These are phyloP conservation scores for Tenodera sinensis DNA, from an alignment of 2,888 invertebrate species.

Conservation along the genomic window DNA sequence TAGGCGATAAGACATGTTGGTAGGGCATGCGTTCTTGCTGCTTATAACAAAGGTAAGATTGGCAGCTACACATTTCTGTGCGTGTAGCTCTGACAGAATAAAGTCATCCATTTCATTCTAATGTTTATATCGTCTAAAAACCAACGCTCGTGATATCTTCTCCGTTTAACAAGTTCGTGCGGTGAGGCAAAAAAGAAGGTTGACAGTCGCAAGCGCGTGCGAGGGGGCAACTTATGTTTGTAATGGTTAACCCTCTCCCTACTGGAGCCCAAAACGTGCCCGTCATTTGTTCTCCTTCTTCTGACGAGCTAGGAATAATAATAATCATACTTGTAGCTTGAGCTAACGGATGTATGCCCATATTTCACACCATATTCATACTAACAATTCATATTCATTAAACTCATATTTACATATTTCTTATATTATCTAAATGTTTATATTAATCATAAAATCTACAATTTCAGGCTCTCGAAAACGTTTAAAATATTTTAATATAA, in stretches of 20 bases:
- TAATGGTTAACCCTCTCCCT: neutral
- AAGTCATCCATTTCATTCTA: neutral
- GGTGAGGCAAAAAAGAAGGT: neutral
- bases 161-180: neutral
- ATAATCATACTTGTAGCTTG: neutral
- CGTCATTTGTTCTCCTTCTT: neutral
- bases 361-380: no score
- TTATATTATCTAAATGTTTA: no score
- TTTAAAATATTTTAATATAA: no score
- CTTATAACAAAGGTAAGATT: neutral
- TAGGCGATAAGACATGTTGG: no score
- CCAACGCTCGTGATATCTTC: neutral
- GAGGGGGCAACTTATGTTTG: neutral
- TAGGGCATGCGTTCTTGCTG: no score
- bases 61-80: neutral
- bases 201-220: neutral
- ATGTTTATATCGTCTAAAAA: neutral
- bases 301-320: neutral
- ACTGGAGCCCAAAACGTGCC: neutral
- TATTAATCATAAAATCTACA: no score
- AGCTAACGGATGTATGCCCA: no score
- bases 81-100: neutral
- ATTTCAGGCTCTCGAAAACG: no score
- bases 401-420: no score
- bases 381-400: no score